phyloP scores from a whole-genome alignment of 2,888 invertebrate species.

The Podotricha telesiphe region DNA sequence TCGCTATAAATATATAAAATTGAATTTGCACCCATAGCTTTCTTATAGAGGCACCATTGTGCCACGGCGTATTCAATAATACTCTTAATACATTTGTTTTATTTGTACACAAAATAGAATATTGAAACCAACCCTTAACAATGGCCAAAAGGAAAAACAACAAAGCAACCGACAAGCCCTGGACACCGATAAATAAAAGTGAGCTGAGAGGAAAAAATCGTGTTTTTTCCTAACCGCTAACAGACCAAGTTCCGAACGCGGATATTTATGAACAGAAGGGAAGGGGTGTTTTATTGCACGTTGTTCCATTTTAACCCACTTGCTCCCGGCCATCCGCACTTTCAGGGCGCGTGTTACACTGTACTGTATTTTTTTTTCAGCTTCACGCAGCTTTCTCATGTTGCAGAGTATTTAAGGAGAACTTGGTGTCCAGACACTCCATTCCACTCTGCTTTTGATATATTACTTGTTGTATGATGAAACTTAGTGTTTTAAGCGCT shows the following conservation, averaged over 20 bases:
- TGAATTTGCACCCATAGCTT: too few species aligned
- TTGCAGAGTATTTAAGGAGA: too few species aligned
- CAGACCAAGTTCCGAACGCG: slow-evolving; percentile 79
- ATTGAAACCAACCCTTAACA: slow-evolving; percentile 11
- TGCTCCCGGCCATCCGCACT: slow-evolving; percentile 80
- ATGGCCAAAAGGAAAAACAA: slow-evolving; percentile 39
- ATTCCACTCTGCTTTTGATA: too few species aligned
- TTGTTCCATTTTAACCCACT: slow-evolving; percentile 79
- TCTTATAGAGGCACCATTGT: too few species aligned
- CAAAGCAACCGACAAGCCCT: slow-evolving; percentile 54
- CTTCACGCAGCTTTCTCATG: too few species aligned
- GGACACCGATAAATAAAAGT: slow-evolving; percentile 72
- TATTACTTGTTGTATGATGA: too few species aligned
- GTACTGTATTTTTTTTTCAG: slow-evolving; percentile 29
- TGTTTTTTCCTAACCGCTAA: slow-evolving; percentile 68
- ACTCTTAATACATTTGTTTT: background rate
- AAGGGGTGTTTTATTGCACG: slow-evolving; percentile 79
- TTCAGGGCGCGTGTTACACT: slow-evolving; percentile 58
- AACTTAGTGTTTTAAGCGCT: too few species aligned
- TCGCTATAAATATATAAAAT: too few species aligned
- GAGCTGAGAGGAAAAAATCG: slow-evolving; percentile 66
- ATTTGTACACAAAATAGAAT: slow-evolving; percentile 12
- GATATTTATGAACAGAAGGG: slow-evolving; percentile 82
- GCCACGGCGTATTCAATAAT: background rate
- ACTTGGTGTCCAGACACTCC: too few species aligned